Conservation (phyloP, 2,797 vertebrate species). For the Mus spretus region DNA sequence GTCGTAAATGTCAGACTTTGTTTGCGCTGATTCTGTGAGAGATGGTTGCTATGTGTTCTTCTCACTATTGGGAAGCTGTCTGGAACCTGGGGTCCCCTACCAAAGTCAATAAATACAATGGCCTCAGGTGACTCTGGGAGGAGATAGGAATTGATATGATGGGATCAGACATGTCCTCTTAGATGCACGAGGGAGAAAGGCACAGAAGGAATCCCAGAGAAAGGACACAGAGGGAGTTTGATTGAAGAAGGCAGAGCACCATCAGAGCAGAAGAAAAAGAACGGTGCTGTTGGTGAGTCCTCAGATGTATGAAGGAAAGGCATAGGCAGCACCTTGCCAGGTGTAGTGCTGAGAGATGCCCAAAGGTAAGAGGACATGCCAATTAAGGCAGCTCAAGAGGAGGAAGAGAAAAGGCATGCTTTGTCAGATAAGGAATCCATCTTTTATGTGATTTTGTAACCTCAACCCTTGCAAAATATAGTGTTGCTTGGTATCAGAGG, state of each 20-base stretch:
- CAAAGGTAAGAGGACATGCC: not conserved
- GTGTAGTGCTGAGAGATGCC: not conserved
- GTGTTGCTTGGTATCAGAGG: not conserved
- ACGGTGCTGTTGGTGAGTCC: not conserved
- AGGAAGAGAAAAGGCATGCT: not conserved
- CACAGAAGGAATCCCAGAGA: not conserved
- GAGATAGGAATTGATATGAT: not conserved
- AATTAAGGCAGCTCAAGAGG: not conserved
- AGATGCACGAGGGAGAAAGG: not conserved
- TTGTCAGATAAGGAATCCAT: not conserved
- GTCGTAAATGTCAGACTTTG: slow-evolving; percentile 51
- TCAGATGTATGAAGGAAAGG: not conserved
- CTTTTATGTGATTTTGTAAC: not conserved
- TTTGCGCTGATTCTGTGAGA: not conserved
- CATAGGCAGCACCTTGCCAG: not conserved
- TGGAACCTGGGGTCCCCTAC: not conserved
- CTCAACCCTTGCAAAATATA: not conserved
- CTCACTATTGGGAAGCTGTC: not conserved
- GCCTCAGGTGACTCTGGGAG: not conserved
- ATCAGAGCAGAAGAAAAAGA: not conserved
- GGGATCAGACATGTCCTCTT: not conserved
- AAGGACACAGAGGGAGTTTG: slow-evolving; percentile 1
- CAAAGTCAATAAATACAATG: not conserved
- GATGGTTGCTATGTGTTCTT: slow-evolving; percentile 62
- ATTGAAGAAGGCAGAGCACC: not conserved